Evolutionary conservation across 2,888 invertebrate species (phyloP), one percentile per base, ranked within the genome.

Genomic region (Calameuta idolon): DNA sequence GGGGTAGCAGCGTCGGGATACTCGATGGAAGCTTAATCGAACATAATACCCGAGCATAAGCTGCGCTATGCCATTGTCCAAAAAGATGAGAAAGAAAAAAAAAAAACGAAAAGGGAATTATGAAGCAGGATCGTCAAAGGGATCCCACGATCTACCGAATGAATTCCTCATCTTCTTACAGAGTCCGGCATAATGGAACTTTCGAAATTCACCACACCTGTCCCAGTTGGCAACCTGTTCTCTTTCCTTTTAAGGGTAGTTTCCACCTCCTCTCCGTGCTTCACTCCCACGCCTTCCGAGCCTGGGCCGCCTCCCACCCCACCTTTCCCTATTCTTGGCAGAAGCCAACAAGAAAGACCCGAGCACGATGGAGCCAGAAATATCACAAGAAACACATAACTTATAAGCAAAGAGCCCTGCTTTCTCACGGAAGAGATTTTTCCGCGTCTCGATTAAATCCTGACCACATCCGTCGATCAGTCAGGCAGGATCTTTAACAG

Each of bases 341-440:
- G 9, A 55, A 55, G 23, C 55, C 55, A 55, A 1, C 55, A 55
- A 55, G 55, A 55, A 55, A 55, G 23, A 0, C 0, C 5, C 55
- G 2, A 2, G 55, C 15, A 40, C 15, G 40, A 40, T 23, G 40
- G 40, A 40, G 40, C 40, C 40, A 40, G 40, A 55, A 55, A 55
- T 55, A 55, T 55, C 55, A 23, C 55, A 23, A 55, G 55, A 55
- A 55, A 9, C 23, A 23, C 23, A 55, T 55, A 55, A 55, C 55
- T 55, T 23, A 55, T 55, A 23, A 55, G 55, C 55, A 55, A 55
- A 55, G 55, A 55, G 71, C 31, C 71, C 23, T 9, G 79, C 74
- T 81, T 91, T 91, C 91, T 91, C 91, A 91, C 91, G 91, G 90
- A 91, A 91, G 90, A 88, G 86, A 90, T 88, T 90, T 90, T 90